Conservation (phyloP, 2,797 vertebrate genomes). For the Danio aesculapii region DNA sequence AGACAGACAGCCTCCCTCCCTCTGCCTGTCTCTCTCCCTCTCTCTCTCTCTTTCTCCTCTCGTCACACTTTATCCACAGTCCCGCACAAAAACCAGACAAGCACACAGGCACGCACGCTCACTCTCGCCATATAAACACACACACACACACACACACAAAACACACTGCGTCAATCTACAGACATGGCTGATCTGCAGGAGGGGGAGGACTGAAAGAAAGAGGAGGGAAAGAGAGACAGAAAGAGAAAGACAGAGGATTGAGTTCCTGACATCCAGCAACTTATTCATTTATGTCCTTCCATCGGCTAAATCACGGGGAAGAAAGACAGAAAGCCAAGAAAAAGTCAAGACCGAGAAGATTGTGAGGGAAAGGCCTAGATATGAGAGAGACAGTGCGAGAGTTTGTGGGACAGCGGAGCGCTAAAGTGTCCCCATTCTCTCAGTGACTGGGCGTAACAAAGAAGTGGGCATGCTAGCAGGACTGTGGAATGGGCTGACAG, state of each 20-base stretch:
- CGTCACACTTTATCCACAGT: conserved; percentile 66
- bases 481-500: conserved; percentile 60
- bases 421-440: conserved; percentile 77
- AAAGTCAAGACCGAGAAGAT: conserved; percentile 44
- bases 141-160: conserved; percentile 56
- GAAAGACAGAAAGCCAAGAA: conserved; percentile 42
- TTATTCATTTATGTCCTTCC: conserved; percentile 27
- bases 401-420: conserved; percentile 62
- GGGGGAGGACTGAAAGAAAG: conserved; percentile 52
- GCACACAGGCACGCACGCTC: conserved; percentile 52
- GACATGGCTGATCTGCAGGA: conserved; percentile 35
- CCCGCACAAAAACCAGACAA: conserved; percentile 65
- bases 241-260: conserved; percentile 19
- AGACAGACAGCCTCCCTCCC: conserved; percentile 56
- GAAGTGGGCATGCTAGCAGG: conserved; percentile 66
- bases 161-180: conserved; percentile 57
- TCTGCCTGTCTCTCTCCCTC: conserved; percentile 43
- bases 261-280: conserved; percentile 34
- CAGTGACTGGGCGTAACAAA: conserved; percentile 71
- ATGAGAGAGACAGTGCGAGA: conserved; percentile 37
- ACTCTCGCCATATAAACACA: conserved; percentile 71
- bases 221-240: conserved; percentile 53
- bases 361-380: conserved; percentile 37
- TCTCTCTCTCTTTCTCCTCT: conserved; percentile 43
- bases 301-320: conserved; percentile 31